phyloP scores from a whole-genome alignment of 2,113 vertebrate species.

The Plestiodon gilberti region DNA sequence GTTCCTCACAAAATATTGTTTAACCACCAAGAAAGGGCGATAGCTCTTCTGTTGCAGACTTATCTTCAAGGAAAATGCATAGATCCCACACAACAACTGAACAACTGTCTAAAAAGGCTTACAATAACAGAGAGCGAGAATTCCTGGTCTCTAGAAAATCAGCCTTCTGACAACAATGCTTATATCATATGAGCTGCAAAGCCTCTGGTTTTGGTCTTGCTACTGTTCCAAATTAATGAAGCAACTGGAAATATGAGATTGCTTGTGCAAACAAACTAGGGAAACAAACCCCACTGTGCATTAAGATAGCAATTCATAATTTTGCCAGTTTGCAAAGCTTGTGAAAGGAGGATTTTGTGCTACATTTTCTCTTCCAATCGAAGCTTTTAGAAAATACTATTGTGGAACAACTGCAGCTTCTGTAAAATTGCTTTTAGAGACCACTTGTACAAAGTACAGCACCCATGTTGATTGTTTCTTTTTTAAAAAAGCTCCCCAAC shows the following conservation, averaged over 20 bases:
- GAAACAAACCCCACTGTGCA: too few species aligned
- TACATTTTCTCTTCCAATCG: conserved; percentile 27
- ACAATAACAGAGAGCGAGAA: background rate
- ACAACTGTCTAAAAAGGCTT: background rate
- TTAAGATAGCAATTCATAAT: background rate
- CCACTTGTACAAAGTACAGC: background rate
- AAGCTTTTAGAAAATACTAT: conserved; percentile 17
- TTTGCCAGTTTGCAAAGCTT: background rate
- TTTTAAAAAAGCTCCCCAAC: background rate
- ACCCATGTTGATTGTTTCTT: accelerated
- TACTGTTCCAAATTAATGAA: background rate
- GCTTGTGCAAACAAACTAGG: too few species aligned
- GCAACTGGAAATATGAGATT: background rate
- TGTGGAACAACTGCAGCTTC: background rate
- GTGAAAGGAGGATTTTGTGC: background rate
- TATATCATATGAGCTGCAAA: background rate
- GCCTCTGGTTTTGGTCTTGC: background rate
- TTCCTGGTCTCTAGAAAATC: background rate
- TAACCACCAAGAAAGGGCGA: background rate
- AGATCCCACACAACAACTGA: background rate
- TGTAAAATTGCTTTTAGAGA: background rate
- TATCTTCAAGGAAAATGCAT: background rate
- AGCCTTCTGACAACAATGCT: background rate
- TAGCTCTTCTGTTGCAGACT: too few species aligned
- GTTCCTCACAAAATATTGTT: background rate